Evolutionary conservation across 2,888 invertebrate species (phyloP).

Genomic region (Ptychoptera contaminata): DNA sequence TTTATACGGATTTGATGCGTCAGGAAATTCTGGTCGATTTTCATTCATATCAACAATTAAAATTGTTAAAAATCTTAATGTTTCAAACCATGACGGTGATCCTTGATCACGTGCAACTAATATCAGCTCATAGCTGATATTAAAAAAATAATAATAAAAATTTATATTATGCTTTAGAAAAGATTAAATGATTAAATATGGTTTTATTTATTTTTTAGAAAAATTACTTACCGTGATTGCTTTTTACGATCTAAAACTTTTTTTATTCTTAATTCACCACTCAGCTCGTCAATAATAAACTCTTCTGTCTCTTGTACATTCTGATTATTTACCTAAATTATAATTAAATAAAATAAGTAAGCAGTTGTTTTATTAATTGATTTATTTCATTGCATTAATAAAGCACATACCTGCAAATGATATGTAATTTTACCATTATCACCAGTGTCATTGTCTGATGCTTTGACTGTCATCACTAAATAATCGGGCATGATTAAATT

Average conservation of each 20-base stretch:
- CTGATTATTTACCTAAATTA: conserved; percentile 32
- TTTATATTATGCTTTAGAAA: no score
- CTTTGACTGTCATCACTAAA: conserved; percentile 65
- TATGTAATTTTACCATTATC: conserved; percentile 75
- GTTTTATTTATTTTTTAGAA: conserved; percentile 29
- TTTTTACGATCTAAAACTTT: conserved; percentile 64
- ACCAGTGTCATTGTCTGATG: conserved; percentile 65
- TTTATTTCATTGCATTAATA: no score
- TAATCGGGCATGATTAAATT: conserved; percentile 61
- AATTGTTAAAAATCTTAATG: conserved; percentile 55
- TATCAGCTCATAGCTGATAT: conserved; percentile 41
- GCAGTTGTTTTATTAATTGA: background rate
- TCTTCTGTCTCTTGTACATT: conserved; percentile 68
- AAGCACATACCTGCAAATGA: conserved; percentile 51
- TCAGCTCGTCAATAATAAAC: conserved; percentile 60
- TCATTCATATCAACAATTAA: conserved; percentile 66
- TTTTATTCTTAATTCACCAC: conserved; percentile 68
- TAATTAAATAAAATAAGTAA: background rate
- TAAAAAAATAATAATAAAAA: background rate
- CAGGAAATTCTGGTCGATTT: conserved; percentile 61
- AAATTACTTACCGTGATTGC: conserved; percentile 32
- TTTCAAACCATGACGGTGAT: conserved; percentile 63
- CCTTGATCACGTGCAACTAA: conserved; percentile 74
- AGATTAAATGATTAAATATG: conserved; percentile 9
- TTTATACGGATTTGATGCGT: conserved; percentile 43